phyloP scores from a whole-genome alignment of 2,113 vertebrate species.

The Gymnogyps californianus region DNA sequence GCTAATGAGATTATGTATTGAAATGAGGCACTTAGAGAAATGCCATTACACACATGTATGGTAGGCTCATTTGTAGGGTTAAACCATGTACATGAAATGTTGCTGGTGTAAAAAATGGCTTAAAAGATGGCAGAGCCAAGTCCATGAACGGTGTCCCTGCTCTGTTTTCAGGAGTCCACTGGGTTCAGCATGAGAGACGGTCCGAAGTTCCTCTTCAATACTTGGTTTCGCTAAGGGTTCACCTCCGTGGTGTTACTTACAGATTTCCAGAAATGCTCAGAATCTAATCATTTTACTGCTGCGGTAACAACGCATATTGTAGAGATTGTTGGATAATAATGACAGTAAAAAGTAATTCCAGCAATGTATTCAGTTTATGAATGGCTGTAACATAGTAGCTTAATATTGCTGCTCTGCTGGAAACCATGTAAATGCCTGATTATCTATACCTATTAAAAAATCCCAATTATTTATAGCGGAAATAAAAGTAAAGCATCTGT shows the following conservation, averaged over 20 bases:
- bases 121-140: background rate
- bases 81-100: background rate
- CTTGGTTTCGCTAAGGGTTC: background rate
- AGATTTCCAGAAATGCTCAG: background rate
- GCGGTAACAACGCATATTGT: background rate
- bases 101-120: background rate
- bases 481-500: conserved; percentile 55
- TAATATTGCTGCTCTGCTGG: conserved; percentile 66
- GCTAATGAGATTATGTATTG: background rate
- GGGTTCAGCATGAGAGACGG: background rate
- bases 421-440: conserved; percentile 62
- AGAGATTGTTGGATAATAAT: conserved; percentile 35
- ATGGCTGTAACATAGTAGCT: conserved; percentile 51
- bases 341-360: conserved; percentile 51
- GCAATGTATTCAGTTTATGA: conserved; percentile 24
- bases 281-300: conserved; percentile 19
- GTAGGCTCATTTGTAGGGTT: background rate
- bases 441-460: conserved; percentile 57
- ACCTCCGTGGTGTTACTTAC: background rate
- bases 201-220: background rate
- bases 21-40: background rate
- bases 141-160: background rate
- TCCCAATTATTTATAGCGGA: conserved; percentile 41
- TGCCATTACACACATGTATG: accelerated
- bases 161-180: background rate